Evolutionary conservation across 37 sponge, comb jelly and placozoan genomes (phyloP), one percentile per base, ranked within the genome.

Genomic region (Hexactinellida sp.): DNA sequence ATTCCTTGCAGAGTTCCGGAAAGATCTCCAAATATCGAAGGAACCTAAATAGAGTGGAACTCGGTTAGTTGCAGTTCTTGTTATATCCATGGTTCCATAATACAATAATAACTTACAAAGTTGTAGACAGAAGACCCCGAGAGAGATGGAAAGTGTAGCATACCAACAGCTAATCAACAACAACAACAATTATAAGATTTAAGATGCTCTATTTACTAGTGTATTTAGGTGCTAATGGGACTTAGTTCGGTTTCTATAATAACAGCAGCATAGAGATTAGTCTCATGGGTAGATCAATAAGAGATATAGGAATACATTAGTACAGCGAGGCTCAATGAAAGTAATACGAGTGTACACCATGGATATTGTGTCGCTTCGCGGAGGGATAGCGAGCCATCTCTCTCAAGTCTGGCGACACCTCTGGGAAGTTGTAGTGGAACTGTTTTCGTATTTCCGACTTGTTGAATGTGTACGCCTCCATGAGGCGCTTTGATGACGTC

Each of bases 261-360:
- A n/a, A n/a, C n/a, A n/a, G n/a, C n/a, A n/a, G n/a, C n/a, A n/a
- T n/a, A n/a, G n/a, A n/a, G n/a, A n/a, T n/a, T n/a, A n/a, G n/a
- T n/a, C n/a, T n/a, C n/a, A n/a, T n/a, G n/a, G n/a, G n/a, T n/a
- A n/a, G n/a, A n/a, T n/a, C n/a, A n/a, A n/a, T 47, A 47, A 47
- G 52, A 47, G 52, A 47, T 47, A n/a, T n/a, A n/a, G n/a, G n/a
- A n/a, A n/a, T n/a, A n/a, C n/a, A n/a, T n/a, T n/a, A n/a, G n/a
- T n/a, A n/a, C n/a, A n/a, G n/a, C n/a, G n/a, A n/a, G n/a, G 51
- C 71, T 86, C 82, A 94, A 55, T 94, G 94, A 35, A 86, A 94
- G 85, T 88, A 92, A 83, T 94, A 92, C 24, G 92, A 87, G 47
- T 94, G 88, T 47, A 55, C 55, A 0, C 94, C 94, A 71, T 92